A percentile compares a stretch with the other conserved stretches of the same genome.
These are phyloP conservation scores for Lathamus discolor DNA, from an alignment of 2,113 vertebrate species.

Conservation along the genomic window DNA sequence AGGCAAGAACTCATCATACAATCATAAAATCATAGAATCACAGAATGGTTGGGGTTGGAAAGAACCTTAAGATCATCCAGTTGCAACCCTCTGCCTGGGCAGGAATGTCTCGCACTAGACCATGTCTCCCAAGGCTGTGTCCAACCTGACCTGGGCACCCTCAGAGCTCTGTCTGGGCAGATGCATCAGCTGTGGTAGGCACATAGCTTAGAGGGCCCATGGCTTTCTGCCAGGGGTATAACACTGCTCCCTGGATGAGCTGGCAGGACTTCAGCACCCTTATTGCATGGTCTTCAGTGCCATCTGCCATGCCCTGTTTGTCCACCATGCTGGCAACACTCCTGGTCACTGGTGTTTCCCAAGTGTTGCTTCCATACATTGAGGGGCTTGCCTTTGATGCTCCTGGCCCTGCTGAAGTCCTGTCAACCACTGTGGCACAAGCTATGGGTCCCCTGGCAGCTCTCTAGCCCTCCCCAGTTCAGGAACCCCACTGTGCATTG, in stretches of 20 bases:
- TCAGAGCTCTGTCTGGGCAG: neutral
- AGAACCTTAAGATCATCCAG: neutral
- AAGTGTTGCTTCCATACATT: neutral
- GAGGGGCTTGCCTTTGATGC: neutral
- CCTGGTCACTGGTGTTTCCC: neutral
- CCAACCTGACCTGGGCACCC: neutral
- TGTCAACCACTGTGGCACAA: neutral
- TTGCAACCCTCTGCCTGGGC: neutral
- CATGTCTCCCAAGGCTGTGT: neutral
- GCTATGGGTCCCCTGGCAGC: neutral
- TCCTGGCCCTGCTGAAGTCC: neutral
- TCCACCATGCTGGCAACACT: neutral
- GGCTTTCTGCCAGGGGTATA: neutral
- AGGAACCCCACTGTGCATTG: neutral
- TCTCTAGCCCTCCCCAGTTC: neutral
- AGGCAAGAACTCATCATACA: neutral
- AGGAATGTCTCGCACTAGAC: neutral
- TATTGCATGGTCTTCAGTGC: neutral
- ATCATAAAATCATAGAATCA: neutral
- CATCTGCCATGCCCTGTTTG: neutral
- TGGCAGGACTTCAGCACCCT: neutral
- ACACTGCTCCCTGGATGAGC: neutral
- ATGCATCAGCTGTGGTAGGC: neutral
- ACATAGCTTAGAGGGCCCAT: neutral
- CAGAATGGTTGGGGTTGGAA: neutral